phyloP scores from a whole-genome alignment of 2,797 vertebrate species.

The Perodicticus potto region DNA sequence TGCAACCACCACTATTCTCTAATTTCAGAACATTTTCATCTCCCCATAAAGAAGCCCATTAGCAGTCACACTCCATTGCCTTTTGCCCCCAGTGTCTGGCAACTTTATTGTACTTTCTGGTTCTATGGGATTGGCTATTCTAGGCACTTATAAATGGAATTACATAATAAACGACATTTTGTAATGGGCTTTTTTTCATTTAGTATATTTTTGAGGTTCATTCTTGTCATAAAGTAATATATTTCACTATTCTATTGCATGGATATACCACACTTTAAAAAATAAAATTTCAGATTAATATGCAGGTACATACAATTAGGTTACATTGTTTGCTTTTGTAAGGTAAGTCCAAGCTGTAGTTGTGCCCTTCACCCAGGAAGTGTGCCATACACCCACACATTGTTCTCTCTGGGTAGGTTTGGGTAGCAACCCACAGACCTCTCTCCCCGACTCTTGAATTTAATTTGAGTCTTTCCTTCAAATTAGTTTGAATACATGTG shows the following conservation, averaged over 20 bases:
- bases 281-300: too few relatives aligned
- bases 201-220: background rate
- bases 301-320: too few relatives aligned
- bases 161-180: background rate
- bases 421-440: too few relatives aligned
- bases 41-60: background rate
- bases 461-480: too few relatives aligned
- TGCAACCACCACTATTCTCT: background rate
- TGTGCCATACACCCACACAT: too few relatives aligned
- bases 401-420: too few relatives aligned
- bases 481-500: too few relatives aligned
- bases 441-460: too few relatives aligned
- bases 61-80: background rate
- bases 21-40: background rate
- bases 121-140: background rate
- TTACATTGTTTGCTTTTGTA: too few relatives aligned
- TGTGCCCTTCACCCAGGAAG: too few relatives aligned
- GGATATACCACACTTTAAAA: background rate
- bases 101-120: background rate
- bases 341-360: too few relatives aligned
- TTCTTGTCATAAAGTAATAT: background rate
- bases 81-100: background rate
- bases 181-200: background rate
- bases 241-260: background rate
- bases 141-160: background rate